Evolutionary conservation across 2,797 vertebrate species (phyloP).

Genomic region (Podarcis lilfordi): DNA sequence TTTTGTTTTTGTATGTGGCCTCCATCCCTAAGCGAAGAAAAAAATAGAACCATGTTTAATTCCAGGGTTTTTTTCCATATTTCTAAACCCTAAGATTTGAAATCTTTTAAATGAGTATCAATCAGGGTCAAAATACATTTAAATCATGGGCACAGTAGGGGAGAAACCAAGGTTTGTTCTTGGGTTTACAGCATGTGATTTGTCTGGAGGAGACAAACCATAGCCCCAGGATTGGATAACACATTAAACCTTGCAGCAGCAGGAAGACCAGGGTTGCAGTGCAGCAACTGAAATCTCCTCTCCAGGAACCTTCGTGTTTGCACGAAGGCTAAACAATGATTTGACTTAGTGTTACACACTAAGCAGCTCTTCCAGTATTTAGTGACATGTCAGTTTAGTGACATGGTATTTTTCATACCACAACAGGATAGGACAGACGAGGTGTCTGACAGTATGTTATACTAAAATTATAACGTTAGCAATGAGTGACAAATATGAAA

Average conservation of each 20-base stretch:
- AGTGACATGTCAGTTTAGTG: not conserved
- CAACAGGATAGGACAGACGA: not conserved
- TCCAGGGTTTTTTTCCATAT: not conserved
- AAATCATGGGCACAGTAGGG: not conserved
- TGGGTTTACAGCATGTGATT: too few relatives aligned
- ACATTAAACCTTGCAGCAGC: too few relatives aligned
- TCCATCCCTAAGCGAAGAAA: conserved; percentile 67
- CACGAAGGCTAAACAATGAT: too few relatives aligned
- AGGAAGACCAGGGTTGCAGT: too few relatives aligned
- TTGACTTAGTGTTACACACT: too few relatives aligned
- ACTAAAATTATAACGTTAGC: not conserved
- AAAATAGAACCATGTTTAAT: conserved; percentile 6
- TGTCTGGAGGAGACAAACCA: too few relatives aligned
- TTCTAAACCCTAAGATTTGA: not conserved
- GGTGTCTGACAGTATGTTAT: not conserved
- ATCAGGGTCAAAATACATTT: not conserved
- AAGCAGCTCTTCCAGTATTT: too few relatives aligned
- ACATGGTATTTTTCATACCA: not conserved
- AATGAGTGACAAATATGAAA: not conserved
- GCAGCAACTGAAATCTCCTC: too few relatives aligned
- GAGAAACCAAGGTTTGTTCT: too few relatives aligned
- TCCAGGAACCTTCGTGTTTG: too few relatives aligned
- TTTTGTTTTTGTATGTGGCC: conserved; percentile 42
- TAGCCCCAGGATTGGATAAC: too few relatives aligned
- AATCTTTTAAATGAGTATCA: not conserved